phyloP scores from a whole-genome alignment of 2,797 vertebrate genomes.

The Mareca strepera region DNA sequence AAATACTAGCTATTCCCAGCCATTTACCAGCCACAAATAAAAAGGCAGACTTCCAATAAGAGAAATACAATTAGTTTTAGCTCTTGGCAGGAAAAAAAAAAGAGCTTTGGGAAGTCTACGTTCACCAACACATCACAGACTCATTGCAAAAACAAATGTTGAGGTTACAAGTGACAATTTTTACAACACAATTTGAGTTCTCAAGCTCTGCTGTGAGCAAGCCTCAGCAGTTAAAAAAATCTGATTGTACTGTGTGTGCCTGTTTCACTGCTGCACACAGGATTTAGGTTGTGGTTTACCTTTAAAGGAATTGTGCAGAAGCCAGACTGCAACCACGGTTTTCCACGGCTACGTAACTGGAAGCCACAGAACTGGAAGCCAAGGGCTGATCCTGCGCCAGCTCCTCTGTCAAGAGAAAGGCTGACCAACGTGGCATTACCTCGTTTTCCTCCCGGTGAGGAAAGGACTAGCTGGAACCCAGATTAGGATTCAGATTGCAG shows the following conservation, averaged over 20 bases:
- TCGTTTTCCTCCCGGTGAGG: background rate
- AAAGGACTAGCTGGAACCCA: background rate
- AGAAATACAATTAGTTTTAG: background rate
- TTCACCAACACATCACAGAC: background rate
- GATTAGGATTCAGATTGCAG: background rate
- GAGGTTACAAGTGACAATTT: background rate
- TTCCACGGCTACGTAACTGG: background rate
- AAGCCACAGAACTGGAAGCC: background rate
- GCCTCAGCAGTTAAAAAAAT: background rate
- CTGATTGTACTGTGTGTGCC: too few relatives aligned
- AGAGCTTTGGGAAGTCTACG: accelerated
- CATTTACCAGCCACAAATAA: background rate
- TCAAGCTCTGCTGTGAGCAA: background rate
- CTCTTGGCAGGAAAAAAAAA: background rate
- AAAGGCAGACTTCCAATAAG: background rate
- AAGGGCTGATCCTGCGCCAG: background rate
- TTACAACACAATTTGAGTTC: background rate
- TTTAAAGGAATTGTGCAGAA: background rate
- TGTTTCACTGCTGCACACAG: background rate
- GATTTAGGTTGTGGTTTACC: background rate
- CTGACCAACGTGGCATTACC: background rate
- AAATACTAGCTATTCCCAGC: background rate
- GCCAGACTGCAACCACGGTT: background rate
- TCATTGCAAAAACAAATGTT: background rate
- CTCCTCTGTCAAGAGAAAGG: background rate